Conservation (phyloP, 2,113 vertebrate species). For the Mystacornis crossleyi region DNA sequence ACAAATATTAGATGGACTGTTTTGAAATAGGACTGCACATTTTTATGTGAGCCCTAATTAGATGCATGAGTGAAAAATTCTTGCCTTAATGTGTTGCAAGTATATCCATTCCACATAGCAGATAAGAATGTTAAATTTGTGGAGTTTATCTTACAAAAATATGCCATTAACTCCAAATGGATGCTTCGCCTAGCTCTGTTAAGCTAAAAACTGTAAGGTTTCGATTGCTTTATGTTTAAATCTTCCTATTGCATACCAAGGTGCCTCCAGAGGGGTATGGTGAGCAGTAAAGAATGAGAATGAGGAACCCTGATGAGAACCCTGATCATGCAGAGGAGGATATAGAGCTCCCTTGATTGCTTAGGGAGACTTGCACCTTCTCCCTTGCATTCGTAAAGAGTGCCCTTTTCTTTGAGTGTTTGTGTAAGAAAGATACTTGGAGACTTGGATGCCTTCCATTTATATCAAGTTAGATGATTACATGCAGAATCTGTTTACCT, state of each 20-base stretch:
- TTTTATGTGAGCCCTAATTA: neutral
- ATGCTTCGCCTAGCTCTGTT: neutral
- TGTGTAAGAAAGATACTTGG: neutral
- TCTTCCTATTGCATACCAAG: neutral
- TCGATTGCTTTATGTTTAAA: neutral
- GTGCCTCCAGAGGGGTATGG: neutral
- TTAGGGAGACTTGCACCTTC: neutral
- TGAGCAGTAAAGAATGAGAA: neutral
- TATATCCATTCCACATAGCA: neutral
- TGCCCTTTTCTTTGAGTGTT: neutral
- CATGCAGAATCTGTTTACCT: neutral
- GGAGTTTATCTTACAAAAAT: neutral
- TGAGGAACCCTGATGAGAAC: neutral
- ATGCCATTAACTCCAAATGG: fast-evolving
- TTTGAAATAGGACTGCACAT: neutral
- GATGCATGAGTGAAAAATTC: neutral
- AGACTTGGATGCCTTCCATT: neutral
- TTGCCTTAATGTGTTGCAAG: neutral
- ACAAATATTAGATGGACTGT: no score
- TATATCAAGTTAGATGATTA: neutral
- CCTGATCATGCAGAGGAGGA: neutral
- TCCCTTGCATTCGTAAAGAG: neutral
- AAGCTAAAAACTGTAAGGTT: neutral
- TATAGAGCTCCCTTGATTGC: neutral
- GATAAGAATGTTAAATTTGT: neutral